These are phyloP conservation scores for Drosophila bipectinata DNA, from an alignment of 1,140 invertebrate species.

Conservation along the genomic window DNA sequence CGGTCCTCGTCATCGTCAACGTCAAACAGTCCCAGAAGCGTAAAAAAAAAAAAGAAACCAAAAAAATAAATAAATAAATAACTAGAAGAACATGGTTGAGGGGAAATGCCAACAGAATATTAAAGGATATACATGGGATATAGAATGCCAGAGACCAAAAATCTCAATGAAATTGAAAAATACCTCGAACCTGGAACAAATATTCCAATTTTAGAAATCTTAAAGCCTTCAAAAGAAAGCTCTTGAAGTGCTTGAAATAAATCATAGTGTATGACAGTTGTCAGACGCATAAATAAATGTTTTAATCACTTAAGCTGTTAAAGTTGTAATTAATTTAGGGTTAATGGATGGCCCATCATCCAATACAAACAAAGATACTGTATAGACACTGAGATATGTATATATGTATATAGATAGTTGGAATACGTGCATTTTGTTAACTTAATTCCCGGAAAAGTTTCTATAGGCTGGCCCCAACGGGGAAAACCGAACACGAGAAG, in stretches of 20 bases:
- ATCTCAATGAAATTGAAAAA: background rate
- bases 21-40: slow-evolving; percentile 19
- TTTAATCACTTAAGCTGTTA: background rate
- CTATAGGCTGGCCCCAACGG: slow-evolving; percentile 33
- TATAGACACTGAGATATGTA: background rate
- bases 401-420: slow-evolving; percentile 7
- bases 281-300: background rate
- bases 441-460: slow-evolving; percentile 48
- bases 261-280: background rate
- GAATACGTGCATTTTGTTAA: slow-evolving; percentile 34
- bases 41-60: background rate
- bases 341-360: background rate
- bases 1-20: slow-evolving; percentile 34
- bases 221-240: too few species aligned
- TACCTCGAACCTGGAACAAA: too few species aligned
- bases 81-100: background rate
- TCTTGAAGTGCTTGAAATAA: too few species aligned
- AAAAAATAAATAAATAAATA: background rate
- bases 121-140: background rate
- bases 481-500: slow-evolving; percentile 9
- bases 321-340: background rate
- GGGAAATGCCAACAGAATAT: slow-evolving; percentile 8
- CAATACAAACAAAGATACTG: background rate
- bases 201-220: too few species aligned
- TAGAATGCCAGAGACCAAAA: too few species aligned